Conservation (phyloP, 2,888 invertebrate genomes). For the Orchesella flavescens region DNA sequence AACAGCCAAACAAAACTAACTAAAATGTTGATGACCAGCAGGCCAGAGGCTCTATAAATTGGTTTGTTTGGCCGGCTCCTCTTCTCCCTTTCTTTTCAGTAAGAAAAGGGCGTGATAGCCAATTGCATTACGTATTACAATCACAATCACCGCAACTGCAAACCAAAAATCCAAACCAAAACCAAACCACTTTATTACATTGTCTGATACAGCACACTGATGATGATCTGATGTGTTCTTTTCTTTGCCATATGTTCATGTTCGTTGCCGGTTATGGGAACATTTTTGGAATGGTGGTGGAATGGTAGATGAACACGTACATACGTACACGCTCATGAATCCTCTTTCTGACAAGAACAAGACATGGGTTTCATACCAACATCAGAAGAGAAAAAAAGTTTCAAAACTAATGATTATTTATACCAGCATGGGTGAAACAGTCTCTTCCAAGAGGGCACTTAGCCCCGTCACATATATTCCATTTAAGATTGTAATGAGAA, state of each 20-base stretch:
- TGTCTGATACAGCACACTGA: too few relatives aligned
- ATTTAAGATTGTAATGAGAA: constrained; percentile 55
- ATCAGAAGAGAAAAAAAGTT: too few relatives aligned
- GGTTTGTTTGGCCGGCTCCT: constrained; percentile 15
- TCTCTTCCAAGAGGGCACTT: constrained; percentile 3
- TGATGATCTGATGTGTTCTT: too few relatives aligned
- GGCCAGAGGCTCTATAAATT: constrained; percentile 36
- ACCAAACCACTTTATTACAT: too few relatives aligned
- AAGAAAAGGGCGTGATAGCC: not conserved
- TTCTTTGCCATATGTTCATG: too few relatives aligned
- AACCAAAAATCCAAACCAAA: too few relatives aligned
- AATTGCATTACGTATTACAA: not conserved
- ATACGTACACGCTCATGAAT: not conserved
- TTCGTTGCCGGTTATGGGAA: constrained; percentile 17
- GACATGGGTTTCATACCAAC: too few relatives aligned
- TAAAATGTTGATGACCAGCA: constrained; percentile 25
- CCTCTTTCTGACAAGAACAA: too few relatives aligned
- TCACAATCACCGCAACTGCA: too few relatives aligned
- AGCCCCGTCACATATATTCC: constrained; percentile 53
- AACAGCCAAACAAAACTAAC: not conserved
- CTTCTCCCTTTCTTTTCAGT: not conserved
- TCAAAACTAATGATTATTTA: too few relatives aligned
- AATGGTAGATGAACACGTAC: not conserved
- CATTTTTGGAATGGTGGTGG: not conserved
- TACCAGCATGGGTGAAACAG: not conserved